phyloP scores from a whole-genome alignment of 2,888 invertebrate species.

The Zaprionus lineosus region DNA sequence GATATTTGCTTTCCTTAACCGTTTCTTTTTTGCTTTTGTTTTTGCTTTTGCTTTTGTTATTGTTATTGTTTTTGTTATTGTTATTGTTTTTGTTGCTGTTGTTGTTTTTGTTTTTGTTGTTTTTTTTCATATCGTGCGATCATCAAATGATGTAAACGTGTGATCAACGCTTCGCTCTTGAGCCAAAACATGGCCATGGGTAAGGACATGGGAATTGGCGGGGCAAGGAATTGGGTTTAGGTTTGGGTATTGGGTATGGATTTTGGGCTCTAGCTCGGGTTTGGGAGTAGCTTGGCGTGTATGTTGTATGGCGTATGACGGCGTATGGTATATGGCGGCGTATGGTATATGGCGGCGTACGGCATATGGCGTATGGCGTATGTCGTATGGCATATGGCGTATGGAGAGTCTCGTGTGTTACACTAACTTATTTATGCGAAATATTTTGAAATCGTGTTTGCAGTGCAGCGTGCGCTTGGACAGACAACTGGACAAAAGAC shows the following conservation, averaged over 20 bases:
- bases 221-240: no score
- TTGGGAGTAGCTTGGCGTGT: slow-evolving; percentile 6
- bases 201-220: no score
- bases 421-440: slow-evolving; percentile 82
- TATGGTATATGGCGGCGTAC: slow-evolving; percentile 4
- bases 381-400: slow-evolving; percentile 7
- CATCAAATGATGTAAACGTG: slow-evolving; percentile 81
- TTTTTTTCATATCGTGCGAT: slow-evolving; percentile 80
- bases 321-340: background rate
- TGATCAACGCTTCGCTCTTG: slow-evolving; percentile 74
- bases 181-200: no score
- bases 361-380: background rate
- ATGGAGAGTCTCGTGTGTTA: slow-evolving; percentile 71
- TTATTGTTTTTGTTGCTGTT: slow-evolving; percentile 32
- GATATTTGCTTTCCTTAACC: slow-evolving; percentile 53
- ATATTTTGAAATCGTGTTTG: slow-evolving; percentile 80
- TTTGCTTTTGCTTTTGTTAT: slow-evolving; percentile 7
- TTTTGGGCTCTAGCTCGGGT: slow-evolving; percentile 10
- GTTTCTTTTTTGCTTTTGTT: slow-evolving; percentile 15
- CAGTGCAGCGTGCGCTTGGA: slow-evolving; percentile 73
- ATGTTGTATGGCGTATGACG: slow-evolving; percentile 6
- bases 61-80: slow-evolving; percentile 15
- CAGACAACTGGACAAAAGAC: slow-evolving; percentile 44
- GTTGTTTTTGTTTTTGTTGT: slow-evolving; percentile 17
- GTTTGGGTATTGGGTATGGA: slow-evolving; percentile 10